Evolutionary conservation across 1,140 invertebrate species (phyloP), one percentile per base, ranked within the genome.

Genomic region (Dermatophagoides farinae): DNA sequence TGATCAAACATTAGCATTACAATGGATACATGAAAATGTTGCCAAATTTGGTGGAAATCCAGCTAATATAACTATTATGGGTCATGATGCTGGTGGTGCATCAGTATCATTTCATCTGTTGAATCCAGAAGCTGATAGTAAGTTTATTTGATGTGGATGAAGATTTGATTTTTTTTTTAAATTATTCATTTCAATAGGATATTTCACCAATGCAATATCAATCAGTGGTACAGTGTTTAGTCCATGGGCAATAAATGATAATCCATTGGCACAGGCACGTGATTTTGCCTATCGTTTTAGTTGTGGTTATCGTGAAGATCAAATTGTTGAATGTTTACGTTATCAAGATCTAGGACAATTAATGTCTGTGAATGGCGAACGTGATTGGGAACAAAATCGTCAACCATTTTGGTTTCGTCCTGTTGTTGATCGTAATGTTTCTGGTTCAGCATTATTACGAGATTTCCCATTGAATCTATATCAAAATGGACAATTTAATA

Each of bases 1-100:
- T 82, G 91, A 96, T 71, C 88, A 93, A 71, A 86, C 91, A 66
- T 86, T 88, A 1, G 87, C 87, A 0, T 72, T 91, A 43, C 86
- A 90, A 67, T 91, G 88, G 88, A 80, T 96, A 43, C 84, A 91
- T 69, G 85, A 92, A 70, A 93, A 95, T 70, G 88, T 95, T 37
- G 84, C 79, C 1, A 80, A 81, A 57, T 95, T 96, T 68, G 86
- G 86, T n/a, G 91, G 90, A 0, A 89, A 97, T 74, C 79, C 86
- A 0, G 80, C 80, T 10, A 88, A 87, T 68, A 86, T 97, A 18
- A 93, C 91, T 0, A 73, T 97, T 0, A 80, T 95, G 68, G 92
- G 93, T 0, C 90, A 96, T 67, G 91, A 90, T 0, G 88, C 88
- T 10, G 92, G 92, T 0, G 91, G 89, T 0, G 87, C 90, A 12